These are phyloP conservation scores for Clitarchus hookeri DNA, from an alignment of 2,888 invertebrate genomes.

Conservation along the genomic window DNA sequence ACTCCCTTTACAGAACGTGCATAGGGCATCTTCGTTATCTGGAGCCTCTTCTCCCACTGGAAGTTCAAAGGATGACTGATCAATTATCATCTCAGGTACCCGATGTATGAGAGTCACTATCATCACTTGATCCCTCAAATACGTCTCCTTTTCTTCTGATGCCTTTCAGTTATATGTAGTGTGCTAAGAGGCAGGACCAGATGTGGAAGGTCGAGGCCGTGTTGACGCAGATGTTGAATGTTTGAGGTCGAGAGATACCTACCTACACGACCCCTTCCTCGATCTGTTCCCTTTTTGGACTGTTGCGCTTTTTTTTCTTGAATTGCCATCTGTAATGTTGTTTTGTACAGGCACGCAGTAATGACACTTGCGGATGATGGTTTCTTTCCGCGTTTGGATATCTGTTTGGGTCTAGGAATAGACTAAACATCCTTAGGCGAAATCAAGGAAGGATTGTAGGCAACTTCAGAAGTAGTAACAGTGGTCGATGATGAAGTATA, in stretches of 20 bases:
- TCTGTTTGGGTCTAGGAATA: neutral
- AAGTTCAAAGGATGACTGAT: neutral
- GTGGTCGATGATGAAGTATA: neutral
- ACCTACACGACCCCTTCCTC: neutral
- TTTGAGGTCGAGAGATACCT: no score
- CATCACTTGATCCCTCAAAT: neutral
- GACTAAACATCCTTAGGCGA: neutral
- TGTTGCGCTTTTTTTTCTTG: neutral
- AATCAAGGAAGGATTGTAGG: neutral
- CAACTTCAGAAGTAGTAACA: neutral
- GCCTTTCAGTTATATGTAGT: no score
- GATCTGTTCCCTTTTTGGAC: neutral
- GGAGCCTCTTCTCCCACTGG: neutral
- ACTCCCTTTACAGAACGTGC: neutral
- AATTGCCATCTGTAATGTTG: neutral
- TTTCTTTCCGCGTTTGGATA: neutral
- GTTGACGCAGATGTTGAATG: neutral
- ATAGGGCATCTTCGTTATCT: neutral
- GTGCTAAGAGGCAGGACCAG: neutral
- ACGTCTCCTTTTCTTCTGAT: neutral
- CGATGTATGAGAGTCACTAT: neutral
- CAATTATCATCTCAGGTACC: neutral
- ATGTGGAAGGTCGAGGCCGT: neutral
- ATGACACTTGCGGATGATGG: neutral
- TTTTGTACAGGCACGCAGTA: neutral